Evolutionary conservation across 2,888 invertebrate species (phyloP).

Genomic region (Rapana venosa): DNA sequence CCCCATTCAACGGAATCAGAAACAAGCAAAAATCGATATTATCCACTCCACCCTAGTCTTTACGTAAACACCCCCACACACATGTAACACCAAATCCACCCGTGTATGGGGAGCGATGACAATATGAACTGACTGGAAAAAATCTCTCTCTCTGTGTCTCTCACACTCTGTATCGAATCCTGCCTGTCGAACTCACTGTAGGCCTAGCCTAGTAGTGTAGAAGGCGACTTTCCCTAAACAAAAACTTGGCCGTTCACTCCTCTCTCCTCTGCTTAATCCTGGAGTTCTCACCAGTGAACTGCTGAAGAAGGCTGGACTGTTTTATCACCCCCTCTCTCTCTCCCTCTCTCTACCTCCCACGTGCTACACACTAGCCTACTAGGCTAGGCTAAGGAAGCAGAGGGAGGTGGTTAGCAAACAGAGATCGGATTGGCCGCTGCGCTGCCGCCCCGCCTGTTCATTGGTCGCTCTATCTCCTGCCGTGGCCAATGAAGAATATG

Average conservation of each 20-base stretch:
- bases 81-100: no score
- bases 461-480: neutral
- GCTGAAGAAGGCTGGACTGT: neutral
- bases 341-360: neutral
- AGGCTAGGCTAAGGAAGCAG: no score
- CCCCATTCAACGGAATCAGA: neutral
- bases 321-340: neutral
- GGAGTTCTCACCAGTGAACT: neutral
- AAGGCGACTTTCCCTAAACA: no score
- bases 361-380: neutral
- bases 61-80: neutral
- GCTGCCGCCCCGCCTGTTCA: neutral
- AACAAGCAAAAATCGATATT: neutral
- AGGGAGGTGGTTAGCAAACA: no score
- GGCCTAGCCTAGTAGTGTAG: no score
- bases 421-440: constrained; percentile 37
- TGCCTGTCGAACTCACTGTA: neutral
- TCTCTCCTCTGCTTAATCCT: neutral
- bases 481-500: neutral
- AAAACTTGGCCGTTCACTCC: neutral
- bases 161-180: no score
- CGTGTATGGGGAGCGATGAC: no score
- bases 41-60: no score
- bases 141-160: no score
- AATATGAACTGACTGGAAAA: no score